phyloP scores from a whole-genome alignment of 1,140 invertebrate species.

The Plutomurus gul region DNA sequence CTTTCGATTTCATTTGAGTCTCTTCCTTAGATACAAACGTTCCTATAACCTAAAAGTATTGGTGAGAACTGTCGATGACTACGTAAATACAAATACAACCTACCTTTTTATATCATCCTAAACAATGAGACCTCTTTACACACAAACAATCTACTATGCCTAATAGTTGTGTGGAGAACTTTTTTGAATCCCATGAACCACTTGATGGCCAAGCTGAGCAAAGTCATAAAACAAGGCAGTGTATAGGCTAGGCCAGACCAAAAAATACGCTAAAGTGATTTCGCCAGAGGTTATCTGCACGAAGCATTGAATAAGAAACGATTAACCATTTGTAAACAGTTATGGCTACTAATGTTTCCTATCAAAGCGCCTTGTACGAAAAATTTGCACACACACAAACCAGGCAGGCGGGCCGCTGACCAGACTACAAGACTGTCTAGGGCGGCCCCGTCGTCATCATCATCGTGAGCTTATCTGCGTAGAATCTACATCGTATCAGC shows the following conservation, averaged over 20 bases:
- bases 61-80: too few relatives aligned
- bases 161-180: too few relatives aligned
- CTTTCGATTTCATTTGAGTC: background rate
- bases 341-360: too few relatives aligned
- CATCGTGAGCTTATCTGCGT: background rate
- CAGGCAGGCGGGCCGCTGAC: background rate
- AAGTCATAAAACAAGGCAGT: background rate
- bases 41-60: too few relatives aligned
- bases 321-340: too few relatives aligned
- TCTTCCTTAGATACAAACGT: background rate
- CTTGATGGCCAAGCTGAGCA: background rate
- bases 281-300: too few relatives aligned
- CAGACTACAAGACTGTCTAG: background rate
- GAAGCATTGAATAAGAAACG: too few relatives aligned
- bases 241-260: background rate
- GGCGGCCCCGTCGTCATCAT: background rate
- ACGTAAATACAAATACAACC: background rate
- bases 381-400: too few relatives aligned
- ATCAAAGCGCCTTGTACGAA: background rate
- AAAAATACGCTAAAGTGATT: background rate
- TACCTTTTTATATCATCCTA: too few relatives aligned
- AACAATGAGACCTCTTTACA: too few relatives aligned
- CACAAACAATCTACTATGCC: too few relatives aligned
- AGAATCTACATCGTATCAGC: background rate
- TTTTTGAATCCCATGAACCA: too few relatives aligned